Conservation (phyloP, 35 echinoderm and acorn worm species). For the Eucidaris tribuloides region DNA sequence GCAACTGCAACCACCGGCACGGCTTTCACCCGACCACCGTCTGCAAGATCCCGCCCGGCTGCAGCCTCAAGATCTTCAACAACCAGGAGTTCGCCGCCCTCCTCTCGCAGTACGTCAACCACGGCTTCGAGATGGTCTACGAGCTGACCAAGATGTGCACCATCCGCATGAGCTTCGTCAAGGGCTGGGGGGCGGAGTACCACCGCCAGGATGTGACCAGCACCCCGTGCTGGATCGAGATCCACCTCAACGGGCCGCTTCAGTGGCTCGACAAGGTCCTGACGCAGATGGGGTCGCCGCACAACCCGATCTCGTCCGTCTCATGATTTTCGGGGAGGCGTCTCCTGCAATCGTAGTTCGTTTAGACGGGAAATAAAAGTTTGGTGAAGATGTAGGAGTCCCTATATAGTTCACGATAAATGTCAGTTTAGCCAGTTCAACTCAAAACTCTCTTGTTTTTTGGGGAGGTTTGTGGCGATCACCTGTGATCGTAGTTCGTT, state of each 20-base stretch:
- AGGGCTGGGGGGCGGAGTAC: slow-evolving; percentile 98
- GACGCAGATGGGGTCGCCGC: slow-evolving; percentile 97
- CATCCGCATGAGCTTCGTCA: slow-evolving; percentile 99
- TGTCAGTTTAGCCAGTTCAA: too few relatives aligned
- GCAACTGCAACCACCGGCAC: slow-evolving; percentile 98
- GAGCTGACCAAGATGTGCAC: slow-evolving; percentile 99
- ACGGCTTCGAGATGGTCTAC: slow-evolving; percentile 97
- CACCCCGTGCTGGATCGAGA: slow-evolving; percentile 99
- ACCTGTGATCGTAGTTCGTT: too few relatives aligned
- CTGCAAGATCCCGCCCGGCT: slow-evolving; percentile 98
- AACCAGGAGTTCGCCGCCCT: slow-evolving; percentile 99
- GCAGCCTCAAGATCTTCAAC: slow-evolving; percentile 99
- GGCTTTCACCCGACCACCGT: slow-evolving; percentile 99
- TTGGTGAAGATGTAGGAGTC: too few relatives aligned
- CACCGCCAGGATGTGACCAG: slow-evolving; percentile 98
- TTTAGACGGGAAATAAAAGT: too few relatives aligned
- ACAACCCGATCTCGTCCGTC: slow-evolving; percentile 95
- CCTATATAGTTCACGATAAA: too few relatives aligned
- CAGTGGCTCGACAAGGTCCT: slow-evolving; percentile 99
- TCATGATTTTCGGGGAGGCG: too few relatives aligned
- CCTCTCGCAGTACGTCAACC: slow-evolving; percentile 98
- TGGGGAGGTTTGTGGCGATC: too few relatives aligned
- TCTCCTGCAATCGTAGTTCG: too few relatives aligned
- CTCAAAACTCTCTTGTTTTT: too few relatives aligned
- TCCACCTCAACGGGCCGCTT: slow-evolving; percentile 95